These are phyloP conservation scores for Aphaenogaster ashmeadi DNA, from an alignment of 1,140 invertebrate species.

Conservation along the genomic window DNA sequence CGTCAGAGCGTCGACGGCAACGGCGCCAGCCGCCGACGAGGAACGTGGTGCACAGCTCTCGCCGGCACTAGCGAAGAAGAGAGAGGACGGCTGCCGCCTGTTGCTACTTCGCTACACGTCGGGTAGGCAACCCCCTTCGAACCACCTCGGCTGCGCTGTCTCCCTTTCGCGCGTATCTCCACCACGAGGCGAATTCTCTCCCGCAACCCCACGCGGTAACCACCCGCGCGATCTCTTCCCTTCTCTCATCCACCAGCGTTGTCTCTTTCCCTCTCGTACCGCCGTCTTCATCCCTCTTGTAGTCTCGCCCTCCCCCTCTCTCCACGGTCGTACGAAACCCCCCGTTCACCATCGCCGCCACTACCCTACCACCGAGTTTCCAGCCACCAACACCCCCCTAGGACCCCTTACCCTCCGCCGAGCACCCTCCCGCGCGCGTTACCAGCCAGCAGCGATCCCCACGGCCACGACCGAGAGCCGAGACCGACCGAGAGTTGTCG, in stretches of 20 bases:
- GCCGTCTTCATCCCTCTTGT: constrained; percentile 51
- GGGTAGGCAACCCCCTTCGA: constrained; percentile 71
- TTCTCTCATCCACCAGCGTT: not conserved
- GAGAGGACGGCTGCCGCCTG: constrained; percentile 80
- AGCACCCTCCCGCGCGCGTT: constrained; percentile 75
- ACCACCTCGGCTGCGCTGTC: constrained; percentile 49
- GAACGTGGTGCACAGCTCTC: constrained; percentile 79
- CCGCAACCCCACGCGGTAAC: constrained; percentile 63
- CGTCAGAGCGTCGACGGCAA: constrained; percentile 82
- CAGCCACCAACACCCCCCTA: constrained; percentile 73
- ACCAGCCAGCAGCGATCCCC: constrained; percentile 79
- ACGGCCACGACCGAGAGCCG: constrained; percentile 81
- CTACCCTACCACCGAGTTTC: constrained; percentile 74
- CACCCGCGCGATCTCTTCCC: constrained; percentile 14
- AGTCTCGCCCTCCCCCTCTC: constrained; percentile 12
- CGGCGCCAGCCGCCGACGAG: constrained; percentile 76
- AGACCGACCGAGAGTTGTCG: constrained; percentile 83
- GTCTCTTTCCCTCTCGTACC: constrained; percentile 1
- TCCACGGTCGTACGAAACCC: constrained; percentile 62
- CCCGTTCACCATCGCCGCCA: constrained; percentile 71
- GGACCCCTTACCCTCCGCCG: constrained; percentile 67
- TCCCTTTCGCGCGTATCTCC: constrained; percentile 28
- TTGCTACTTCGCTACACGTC: constrained; percentile 80
- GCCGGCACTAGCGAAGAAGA: constrained; percentile 71
- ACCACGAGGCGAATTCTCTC: constrained; percentile 47